Percentiles rank a stretch among this genome's conserved stretches.
Evolutionary conservation across 2,113 vertebrate species (phyloP).

Genomic region (Zapornia atra): DNA sequence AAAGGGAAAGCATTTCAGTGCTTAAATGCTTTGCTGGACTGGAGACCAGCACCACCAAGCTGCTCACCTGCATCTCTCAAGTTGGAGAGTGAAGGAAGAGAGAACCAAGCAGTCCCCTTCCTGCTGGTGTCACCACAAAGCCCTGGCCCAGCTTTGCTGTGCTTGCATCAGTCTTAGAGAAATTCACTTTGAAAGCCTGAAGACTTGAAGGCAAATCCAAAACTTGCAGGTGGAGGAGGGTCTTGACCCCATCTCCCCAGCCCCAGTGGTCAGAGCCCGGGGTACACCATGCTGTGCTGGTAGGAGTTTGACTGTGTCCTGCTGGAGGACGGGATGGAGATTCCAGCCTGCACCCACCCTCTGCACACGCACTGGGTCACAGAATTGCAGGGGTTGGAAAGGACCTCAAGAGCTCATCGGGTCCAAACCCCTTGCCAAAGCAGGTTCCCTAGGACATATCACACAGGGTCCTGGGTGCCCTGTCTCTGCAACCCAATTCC

Average conservation of each 20-base stretch:
- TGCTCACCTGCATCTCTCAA: background rate
- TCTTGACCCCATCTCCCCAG: background rate
- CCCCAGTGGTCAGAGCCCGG: background rate
- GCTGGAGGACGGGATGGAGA: fast-evolving
- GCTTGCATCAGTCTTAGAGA: background rate
- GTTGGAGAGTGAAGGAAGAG: background rate
- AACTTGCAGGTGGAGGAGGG: background rate
- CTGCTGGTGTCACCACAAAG: background rate
- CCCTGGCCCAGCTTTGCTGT: background rate
- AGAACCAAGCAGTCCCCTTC: background rate
- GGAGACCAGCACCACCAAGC: background rate
- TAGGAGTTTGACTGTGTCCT: background rate
- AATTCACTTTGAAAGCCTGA: background rate
- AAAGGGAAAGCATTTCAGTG: background rate
- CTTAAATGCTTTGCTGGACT: background rate
- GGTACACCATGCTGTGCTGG: background rate
- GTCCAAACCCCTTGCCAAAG: no score
- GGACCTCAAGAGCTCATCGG: no score
- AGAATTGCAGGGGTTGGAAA: no score
- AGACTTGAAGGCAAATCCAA: background rate
- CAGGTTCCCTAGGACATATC: no score
- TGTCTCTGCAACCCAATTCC: background rate
- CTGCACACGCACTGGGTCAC: background rate
- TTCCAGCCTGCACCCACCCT: background rate
- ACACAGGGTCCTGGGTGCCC: background rate